Evolutionary conservation across 2,797 vertebrate species (phyloP), one percentile per base, ranked within the genome.

Genomic region (Eulemur coronatus): DNA sequence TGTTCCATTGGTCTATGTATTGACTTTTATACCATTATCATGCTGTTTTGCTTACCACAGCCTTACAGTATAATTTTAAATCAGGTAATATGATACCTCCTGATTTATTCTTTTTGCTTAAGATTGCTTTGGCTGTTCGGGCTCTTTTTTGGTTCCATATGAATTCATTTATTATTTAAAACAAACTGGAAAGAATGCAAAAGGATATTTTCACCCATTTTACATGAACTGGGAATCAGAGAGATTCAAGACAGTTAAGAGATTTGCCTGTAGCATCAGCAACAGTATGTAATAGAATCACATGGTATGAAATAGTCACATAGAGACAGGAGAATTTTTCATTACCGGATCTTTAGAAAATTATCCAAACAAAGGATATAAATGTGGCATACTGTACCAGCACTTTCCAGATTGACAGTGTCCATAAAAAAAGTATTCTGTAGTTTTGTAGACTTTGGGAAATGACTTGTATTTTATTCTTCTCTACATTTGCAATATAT

Each of bases 201-300:
- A 70, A 22, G 24, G 28, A 7, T 73, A n/a, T 38, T 90, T 96
- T 94, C 57, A 91, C 33, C 35, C 52, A 91, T 12, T 85, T 72
- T 85, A 94, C 92, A 89, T 86, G 18, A 91, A 63, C 22, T 73
- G 10, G 22, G 46, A 72, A 93, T 61, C 46, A 80, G 46, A 95
- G n/a, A 97, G 55, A 73, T 57, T 88, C 30, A 86, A 94, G 67
- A 73, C 95, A 82, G 73, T 91, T 81, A 80, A 85, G 55, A 84
- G 33, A 89, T 91, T 69, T 95, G 28, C 33, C 75, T 48, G 26
- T 28, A 28, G 61, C 9, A 2, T 79, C 70, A 86, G 43, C 7
- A 91, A 61, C 2, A 80, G 18, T 28, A 91, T 79, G 38, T n/a
- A 41, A 75, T 61, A 81, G 20, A 95, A 84, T 80, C 82, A 87